These are phyloP conservation scores for Hypocryptadius cinnamomeus DNA, from an alignment of 2,113 vertebrate genomes.

Conservation along the genomic window DNA sequence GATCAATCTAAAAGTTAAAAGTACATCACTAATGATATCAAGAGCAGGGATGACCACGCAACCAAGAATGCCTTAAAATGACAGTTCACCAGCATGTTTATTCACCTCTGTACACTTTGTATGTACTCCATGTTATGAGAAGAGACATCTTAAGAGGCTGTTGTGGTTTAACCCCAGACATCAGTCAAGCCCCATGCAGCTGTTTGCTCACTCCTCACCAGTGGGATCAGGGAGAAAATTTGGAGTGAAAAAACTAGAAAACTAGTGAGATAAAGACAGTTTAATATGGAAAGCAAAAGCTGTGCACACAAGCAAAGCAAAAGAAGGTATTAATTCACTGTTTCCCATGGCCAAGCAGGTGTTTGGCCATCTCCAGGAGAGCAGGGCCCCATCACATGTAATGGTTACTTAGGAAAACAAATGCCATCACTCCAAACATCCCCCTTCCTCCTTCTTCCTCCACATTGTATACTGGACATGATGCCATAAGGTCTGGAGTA, in stretches of 20 bases:
- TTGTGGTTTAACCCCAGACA: not conserved
- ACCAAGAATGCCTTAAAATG: not conserved
- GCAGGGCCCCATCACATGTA: too few species aligned
- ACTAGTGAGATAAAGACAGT: not conserved
- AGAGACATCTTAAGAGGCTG: accelerated
- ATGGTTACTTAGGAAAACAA: not conserved
- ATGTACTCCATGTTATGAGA: not conserved
- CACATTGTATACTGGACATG: not conserved
- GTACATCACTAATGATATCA: not conserved
- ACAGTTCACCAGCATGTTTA: not conserved
- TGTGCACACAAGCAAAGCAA: not conserved
- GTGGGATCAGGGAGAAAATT: not conserved
- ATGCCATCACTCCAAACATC: accelerated
- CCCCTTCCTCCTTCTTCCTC: not conserved
- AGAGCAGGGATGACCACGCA: not conserved
- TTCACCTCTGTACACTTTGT: not conserved
- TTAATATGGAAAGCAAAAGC: not conserved
- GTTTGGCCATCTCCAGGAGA: not conserved
- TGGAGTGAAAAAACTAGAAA: not conserved
- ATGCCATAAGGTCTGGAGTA: not conserved
- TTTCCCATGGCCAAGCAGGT: not conserved
- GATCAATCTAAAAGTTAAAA: not conserved
- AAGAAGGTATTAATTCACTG: not conserved
- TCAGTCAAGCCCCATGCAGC: not conserved
- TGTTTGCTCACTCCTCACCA: accelerated